These are phyloP conservation scores for Blennius ocellaris DNA, from an alignment of 2,113 vertebrate species.

Conservation along the genomic window DNA sequence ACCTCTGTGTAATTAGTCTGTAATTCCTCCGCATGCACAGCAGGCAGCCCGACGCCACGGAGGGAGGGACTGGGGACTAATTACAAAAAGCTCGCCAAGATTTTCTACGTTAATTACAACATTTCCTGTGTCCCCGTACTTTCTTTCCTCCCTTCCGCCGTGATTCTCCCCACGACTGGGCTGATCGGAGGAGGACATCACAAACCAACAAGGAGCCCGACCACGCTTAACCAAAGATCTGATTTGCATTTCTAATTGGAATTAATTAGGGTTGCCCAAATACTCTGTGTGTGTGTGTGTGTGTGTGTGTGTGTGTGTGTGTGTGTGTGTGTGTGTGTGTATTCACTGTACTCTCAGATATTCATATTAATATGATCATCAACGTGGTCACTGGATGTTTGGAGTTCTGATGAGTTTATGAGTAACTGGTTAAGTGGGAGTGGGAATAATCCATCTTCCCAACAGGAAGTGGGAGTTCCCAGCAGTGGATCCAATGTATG, in stretches of 20 bases:
- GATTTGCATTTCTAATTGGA: conserved; percentile 84
- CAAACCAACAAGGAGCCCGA: conserved; percentile 80
- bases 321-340: conserved; percentile 2
- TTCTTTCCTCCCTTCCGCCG: conserved; percentile 37
- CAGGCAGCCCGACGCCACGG: conserved; percentile 49
- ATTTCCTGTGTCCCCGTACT: conserved; percentile 71
- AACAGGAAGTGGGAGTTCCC: too few species aligned
- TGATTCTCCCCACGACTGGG: conserved; percentile 37
- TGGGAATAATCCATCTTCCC: not conserved
- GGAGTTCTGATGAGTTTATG: conserved; percentile 26
- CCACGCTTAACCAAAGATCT: conserved; percentile 81
- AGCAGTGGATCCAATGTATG: too few species aligned
- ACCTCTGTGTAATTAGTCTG: conserved; percentile 81
- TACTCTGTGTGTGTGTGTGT: conserved; percentile 28
- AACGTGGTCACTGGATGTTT: too few species aligned
- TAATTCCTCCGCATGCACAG: conserved; percentile 73
- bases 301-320: conserved; percentile 6
- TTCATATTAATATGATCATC: too few species aligned
- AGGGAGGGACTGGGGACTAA: conserved; percentile 73
- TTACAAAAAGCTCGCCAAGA: conserved; percentile 78
- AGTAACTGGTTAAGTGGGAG: conserved; percentile 6
- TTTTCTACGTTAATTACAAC: conserved; percentile 82
- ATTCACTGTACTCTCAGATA: not conserved
- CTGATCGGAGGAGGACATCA: conserved; percentile 78
- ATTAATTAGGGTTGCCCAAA: conserved; percentile 74